Evolutionary conservation across 2,888 invertebrate genomes (phyloP), one percentile per base, ranked within the genome.

Genomic region (Parnassius apollo): DNA sequence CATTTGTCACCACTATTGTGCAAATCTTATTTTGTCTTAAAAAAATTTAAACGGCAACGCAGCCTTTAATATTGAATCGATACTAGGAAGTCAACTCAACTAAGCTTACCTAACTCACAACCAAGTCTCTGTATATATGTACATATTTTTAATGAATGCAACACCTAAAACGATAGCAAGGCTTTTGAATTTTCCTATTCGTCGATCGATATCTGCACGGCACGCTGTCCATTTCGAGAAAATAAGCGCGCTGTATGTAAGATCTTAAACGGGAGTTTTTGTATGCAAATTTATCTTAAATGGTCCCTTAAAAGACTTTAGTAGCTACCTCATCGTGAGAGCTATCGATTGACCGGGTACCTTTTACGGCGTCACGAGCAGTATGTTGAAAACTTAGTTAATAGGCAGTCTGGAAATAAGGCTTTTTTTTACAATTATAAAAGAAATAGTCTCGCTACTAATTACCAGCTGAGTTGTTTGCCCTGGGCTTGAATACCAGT

Each of bases 271-370:
- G 63, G 63, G 45, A 63, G 59, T 62, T 63, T 63, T 63, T 63
- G 63, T 63, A 63, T 63, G 63, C 63, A 63, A 63, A 63, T 63
- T 59, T 42, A 52, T 56, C 56, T 59, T 63, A 59, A 63, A 63
- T 63, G 63, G 59, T 51, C 56, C 63, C 63, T 63, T 63, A 59
- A 63, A 59, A 63, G 63, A 59, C 55, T 51, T 42, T 35, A 57
- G 55, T 51, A 59, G 59, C 55, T 46, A 59, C 54, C 55, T 45
- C 49, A 44, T 59, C 63, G 63, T 63, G 63, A 59, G 63, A 52
- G 42, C 57, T 62, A 57, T 62, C 57, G 53, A 42, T 58, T 55
- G 54, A 50, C 58, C 54, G 48, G 52, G 53, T 42, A 62, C 58
- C 62, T 50, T 62, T 62, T 62, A 58, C 48, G 58, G 58, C 49